phyloP scores from a whole-genome alignment of 1,140 invertebrate genomes.

The Hyles vespertilio region DNA sequence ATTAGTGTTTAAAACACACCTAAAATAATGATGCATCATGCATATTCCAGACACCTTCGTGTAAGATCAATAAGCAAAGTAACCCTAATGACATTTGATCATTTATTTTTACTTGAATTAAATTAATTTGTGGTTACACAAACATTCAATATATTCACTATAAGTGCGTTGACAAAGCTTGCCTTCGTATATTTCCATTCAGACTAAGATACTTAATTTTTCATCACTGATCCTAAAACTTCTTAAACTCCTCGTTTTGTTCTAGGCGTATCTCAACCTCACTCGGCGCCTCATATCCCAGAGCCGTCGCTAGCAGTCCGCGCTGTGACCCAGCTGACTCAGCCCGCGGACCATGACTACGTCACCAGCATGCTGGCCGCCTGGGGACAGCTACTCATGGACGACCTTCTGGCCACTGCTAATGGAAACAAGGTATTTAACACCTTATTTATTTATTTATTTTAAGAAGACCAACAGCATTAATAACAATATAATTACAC shows the following conservation, averaged over 20 bases:
- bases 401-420: constrained; percentile 84
- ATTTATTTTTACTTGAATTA: too few relatives aligned
- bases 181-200: neutral
- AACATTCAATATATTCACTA: too few relatives aligned
- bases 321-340: constrained; percentile 54
- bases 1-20: too few relatives aligned
- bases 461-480: too few relatives aligned
- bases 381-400: constrained; percentile 87
- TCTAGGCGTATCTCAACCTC: constrained; percentile 79
- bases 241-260: constrained; percentile 10
- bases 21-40: too few relatives aligned
- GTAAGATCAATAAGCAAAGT: too few relatives aligned
- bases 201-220: neutral
- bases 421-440: constrained; percentile 69
- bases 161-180: neutral
- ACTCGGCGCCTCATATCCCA: constrained; percentile 76
- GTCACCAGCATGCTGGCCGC: constrained; percentile 87
- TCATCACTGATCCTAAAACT: neutral
- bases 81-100: too few relatives aligned
- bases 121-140: too few relatives aligned
- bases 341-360: constrained; percentile 78
- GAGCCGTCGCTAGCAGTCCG: constrained; percentile 73
- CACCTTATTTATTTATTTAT: too few relatives aligned
- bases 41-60: too few relatives aligned
- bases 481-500: too few relatives aligned